Evolutionary conservation across 2,888 invertebrate genomes (phyloP).

Genomic region (Liposcelis brunnea): DNA sequence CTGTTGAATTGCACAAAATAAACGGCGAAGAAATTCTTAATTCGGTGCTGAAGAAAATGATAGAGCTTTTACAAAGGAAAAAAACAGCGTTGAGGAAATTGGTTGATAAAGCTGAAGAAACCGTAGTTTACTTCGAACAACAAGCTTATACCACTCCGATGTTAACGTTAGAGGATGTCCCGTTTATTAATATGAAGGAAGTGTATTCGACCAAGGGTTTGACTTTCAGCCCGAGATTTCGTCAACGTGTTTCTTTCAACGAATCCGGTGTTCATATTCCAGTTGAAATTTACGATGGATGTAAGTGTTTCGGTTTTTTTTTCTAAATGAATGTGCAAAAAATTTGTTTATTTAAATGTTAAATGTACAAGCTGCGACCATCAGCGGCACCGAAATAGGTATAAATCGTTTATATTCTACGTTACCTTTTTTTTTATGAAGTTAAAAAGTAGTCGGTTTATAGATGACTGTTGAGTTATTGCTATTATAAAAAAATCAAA

Average conservation of each 20-base stretch:
- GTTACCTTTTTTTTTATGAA: no score
- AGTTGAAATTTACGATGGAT: conserved; percentile 29
- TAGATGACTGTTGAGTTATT: no score
- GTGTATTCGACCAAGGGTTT: no score
- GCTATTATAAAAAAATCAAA: no score
- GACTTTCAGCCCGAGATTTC: conserved; percentile 19
- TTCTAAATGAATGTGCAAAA: no score
- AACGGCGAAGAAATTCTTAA: conserved; percentile 1
- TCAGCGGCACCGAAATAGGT: no score
- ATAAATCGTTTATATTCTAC: no score
- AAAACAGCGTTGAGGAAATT: neutral
- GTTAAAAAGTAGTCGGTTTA: no score
- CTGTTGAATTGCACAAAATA: neutral
- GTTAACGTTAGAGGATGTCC: neutral
- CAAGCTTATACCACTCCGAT: neutral
- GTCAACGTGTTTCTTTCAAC: conserved; percentile 22
- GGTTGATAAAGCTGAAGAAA: conserved; percentile 3
- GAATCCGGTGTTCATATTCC: conserved; percentile 30
- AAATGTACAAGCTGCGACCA: no score
- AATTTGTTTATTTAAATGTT: no score
- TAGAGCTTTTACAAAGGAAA: neutral
- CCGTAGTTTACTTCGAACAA: neutral
- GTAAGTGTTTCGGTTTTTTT: conserved; percentile 20
- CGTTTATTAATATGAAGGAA: conserved; percentile 5
- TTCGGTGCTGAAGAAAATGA: conserved; percentile 1